A percentile compares a stretch with the other conserved stretches of the same genome.
phyloP scores from a whole-genome alignment of 2,888 invertebrate genomes.

The Bellardia pandia region DNA sequence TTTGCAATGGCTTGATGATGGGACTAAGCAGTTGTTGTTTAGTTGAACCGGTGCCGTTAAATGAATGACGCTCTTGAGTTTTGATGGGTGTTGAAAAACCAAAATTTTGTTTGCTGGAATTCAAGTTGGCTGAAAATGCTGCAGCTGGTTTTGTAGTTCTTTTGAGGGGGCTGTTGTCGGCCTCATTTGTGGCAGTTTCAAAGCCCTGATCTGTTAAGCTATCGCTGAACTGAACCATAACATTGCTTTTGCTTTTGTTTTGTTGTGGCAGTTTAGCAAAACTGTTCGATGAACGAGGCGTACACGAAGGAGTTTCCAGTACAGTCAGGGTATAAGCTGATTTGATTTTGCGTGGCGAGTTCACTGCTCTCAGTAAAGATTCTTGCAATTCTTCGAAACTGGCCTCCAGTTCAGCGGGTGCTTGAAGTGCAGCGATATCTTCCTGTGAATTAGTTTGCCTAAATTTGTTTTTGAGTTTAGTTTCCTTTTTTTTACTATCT shows the following conservation, averaged over 20 bases:
- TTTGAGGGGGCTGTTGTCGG: slow-evolving; percentile 78
- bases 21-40: slow-evolving; percentile 77
- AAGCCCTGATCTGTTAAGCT: slow-evolving; percentile 82
- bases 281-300: slow-evolving; percentile 57
- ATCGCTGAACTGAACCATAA: slow-evolving; percentile 60
- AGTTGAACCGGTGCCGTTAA: slow-evolving; percentile 28
- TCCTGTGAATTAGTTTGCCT: slow-evolving; percentile 6
- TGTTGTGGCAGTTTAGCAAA: not conserved
- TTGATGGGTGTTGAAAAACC: slow-evolving; percentile 80
- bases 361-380: slow-evolving; percentile 78
- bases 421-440: not conserved
- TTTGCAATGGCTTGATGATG: slow-evolving; percentile 60
- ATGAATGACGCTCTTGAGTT: slow-evolving; percentile 41
- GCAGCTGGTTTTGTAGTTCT: not conserved
- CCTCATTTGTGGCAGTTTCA: slow-evolving; percentile 80
- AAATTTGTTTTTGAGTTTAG: slow-evolving; percentile 40
- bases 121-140: not conserved
- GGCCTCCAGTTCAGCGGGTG: not conserved
- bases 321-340: slow-evolving; percentile 80
- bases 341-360: slow-evolving; percentile 80
- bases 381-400: slow-evolving; percentile 77
- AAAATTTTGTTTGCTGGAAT: slow-evolving; percentile 67
- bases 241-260: too few species aligned
- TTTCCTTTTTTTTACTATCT: slow-evolving; percentile 73
- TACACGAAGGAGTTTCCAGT: slow-evolving; percentile 27